Evolutionary conservation across 53 echinoderm and acorn worm species (phyloP), one percentile per base, ranked within the genome.

Genomic region (Pentamera pediparva): DNA sequence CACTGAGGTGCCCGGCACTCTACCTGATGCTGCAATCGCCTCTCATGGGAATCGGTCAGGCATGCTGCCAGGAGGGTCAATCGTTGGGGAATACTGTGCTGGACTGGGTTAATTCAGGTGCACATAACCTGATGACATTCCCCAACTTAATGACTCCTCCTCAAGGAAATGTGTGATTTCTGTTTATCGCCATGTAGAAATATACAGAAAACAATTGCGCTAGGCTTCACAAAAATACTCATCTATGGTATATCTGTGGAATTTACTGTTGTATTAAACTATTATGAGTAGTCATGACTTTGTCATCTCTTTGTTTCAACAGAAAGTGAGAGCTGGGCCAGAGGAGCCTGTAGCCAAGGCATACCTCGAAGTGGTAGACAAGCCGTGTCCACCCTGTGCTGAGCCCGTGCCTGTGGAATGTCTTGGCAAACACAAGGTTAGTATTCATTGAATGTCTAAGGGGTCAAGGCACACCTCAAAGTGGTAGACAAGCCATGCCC

Each of bases 341-440:
- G 91, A 91, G 98, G 88, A 88, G 28, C 88, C 91, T 22, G 67
- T 70, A 39, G 87, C 98, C 4, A 76, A 80, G 55, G 62, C 70
- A 5, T 77, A 79, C 32, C 61, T 86, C 27, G 61, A 72, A 37
- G 56, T 88, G 10, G 70, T 86, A 0, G 76, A 88, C 11, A 77
- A 88, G 21, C 81, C 86, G 0, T 98, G 98, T 31, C 91, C 90
- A 47, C 91, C 98, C 25, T 98, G 98, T 76, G 59, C 77, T 56
- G 83, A 76, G 21, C 91, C 98, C n/a, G 71, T 91, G 41, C 98
- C 88, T 21, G 76, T 82, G 37, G 32, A 77, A 73, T 98, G 98
- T 73, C 69, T 86, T 4, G 98, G 98, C 13, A 84, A 86, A 83
- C 98, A 98, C 51, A 87, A 91, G 89, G 98, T 98, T 80, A 48